Percentiles rank a stretch among this genome's conserved stretches.
Conservation (phyloP, 2,797 vertebrate genomes). For the Phaenicophaeus curvirostris region DNA sequence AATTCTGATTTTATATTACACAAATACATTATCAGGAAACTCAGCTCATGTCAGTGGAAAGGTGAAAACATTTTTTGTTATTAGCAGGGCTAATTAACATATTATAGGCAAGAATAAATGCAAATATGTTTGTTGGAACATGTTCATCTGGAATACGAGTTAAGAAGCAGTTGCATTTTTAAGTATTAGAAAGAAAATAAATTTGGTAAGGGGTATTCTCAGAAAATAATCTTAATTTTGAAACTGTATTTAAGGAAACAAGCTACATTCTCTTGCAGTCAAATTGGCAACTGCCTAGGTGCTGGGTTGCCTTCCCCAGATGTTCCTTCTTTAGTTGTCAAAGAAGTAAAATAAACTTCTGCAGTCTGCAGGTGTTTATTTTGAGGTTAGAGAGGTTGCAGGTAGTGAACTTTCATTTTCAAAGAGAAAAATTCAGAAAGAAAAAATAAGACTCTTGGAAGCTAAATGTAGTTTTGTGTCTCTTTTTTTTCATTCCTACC, state of each 20-base stretch:
- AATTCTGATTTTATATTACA: background rate
- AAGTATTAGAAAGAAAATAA: background rate
- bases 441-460: background rate
- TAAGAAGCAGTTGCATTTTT: background rate
- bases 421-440: background rate
- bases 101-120: background rate
- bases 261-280: background rate
- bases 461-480: background rate
- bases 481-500: background rate
- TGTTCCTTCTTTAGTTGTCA: slow-evolving; percentile 30
- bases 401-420: background rate
- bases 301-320: slow-evolving; percentile 16
- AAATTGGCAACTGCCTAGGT: background rate
- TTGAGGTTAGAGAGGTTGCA: background rate
- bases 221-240: background rate
- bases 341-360: background rate
- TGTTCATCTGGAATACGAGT: background rate
- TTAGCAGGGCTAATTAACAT: background rate
- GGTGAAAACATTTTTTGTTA: background rate
- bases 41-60: background rate
- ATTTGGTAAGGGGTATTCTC: background rate
- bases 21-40: background rate
- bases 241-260: slow-evolving; percentile 1
- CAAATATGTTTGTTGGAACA: background rate
- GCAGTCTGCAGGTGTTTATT: slow-evolving; percentile 16